These are phyloP conservation scores for Cynopterus brachyotis DNA, from an alignment of 2,113 vertebrate species.

Conservation along the genomic window DNA sequence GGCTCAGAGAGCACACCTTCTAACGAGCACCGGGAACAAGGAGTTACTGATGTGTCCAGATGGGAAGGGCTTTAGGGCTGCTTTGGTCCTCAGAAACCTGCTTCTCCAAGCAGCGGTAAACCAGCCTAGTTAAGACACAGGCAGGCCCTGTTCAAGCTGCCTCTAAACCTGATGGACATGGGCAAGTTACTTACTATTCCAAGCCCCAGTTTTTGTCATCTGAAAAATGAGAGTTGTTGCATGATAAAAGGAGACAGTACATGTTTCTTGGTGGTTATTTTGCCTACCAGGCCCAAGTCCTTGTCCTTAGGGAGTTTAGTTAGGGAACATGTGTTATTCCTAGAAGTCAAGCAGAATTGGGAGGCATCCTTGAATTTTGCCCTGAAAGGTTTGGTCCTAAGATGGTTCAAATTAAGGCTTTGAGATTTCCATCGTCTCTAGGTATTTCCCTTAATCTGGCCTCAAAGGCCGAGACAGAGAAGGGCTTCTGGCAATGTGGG, in stretches of 20 bases:
- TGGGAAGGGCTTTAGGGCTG: rapidly evolving
- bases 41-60: not conserved
- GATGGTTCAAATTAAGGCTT: not conserved
- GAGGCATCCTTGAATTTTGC: not conserved
- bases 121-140: not conserved
- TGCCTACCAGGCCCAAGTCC: not conserved
- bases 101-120: not conserved
- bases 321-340: not conserved
- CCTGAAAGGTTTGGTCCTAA: not conserved
- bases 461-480: not conserved
- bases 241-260: not conserved
- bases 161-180: not conserved
- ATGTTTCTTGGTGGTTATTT: not conserved
- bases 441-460: not conserved
- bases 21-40: not conserved
- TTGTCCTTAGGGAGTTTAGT: not conserved
- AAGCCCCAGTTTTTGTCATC: not conserved
- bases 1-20: rapidly evolving
- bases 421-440: not conserved
- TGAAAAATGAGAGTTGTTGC: not conserved
- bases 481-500: not conserved
- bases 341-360: not conserved
- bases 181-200: not conserved
- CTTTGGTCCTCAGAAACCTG: not conserved
- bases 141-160: not conserved